phyloP scores from a whole-genome alignment of 2,797 vertebrate species.

The Sebastes nivosus region DNA sequence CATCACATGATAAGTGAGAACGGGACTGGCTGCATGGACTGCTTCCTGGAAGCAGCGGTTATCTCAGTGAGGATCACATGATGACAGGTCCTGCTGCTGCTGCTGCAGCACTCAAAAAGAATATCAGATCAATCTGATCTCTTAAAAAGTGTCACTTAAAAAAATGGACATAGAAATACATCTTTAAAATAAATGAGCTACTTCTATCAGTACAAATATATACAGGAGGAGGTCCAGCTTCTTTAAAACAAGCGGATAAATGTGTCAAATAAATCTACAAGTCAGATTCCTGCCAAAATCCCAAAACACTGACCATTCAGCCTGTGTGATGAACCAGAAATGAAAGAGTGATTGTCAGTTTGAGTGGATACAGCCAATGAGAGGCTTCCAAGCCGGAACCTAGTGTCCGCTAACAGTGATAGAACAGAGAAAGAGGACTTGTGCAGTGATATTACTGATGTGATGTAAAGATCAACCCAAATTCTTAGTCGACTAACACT shows the following conservation, averaged over 20 bases:
- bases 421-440: constrained; percentile 50
- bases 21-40: constrained; percentile 69
- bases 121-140: constrained; percentile 25
- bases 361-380: constrained; percentile 21
- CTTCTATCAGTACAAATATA: not conserved
- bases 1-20: constrained; percentile 79
- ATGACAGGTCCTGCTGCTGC: constrained; percentile 57
- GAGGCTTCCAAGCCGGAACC: constrained; percentile 28
- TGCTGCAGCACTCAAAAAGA: constrained; percentile 38
- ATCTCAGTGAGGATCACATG: constrained; percentile 74
- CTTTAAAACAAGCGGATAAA: not conserved
- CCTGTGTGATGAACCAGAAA: constrained; percentile 33
- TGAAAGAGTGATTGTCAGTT: constrained; percentile 22
- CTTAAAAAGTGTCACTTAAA: constrained; percentile 19
- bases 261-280: not conserved
- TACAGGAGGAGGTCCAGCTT: not conserved
- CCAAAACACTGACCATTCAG: constrained; percentile 14
- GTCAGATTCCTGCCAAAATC: not conserved
- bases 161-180: not conserved
- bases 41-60: constrained; percentile 68
- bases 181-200: not conserved
- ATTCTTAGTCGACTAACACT: no score
- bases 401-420: constrained; percentile 37
- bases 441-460: constrained; percentile 43
- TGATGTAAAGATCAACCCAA: constrained; percentile 39